Evolutionary conservation across 2,888 invertebrate species (phyloP).

Genomic region (Parasteatoda lunata): DNA sequence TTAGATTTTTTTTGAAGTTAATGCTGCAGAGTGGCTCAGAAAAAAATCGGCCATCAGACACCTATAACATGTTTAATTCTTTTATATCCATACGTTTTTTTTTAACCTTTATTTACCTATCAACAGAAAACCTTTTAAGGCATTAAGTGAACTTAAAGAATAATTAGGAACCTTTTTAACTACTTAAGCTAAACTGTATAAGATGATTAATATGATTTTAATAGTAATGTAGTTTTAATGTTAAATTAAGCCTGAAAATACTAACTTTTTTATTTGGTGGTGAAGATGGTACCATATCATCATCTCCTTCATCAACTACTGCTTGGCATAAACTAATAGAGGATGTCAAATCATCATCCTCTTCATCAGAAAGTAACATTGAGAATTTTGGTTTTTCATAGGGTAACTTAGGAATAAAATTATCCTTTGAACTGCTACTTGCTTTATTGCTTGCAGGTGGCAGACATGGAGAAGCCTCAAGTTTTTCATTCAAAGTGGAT

Average conservation of each 20-base stretch:
- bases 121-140: too few relatives aligned
- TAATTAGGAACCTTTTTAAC: too few relatives aligned
- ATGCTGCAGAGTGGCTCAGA: too few relatives aligned
- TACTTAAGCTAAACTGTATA: too few relatives aligned
- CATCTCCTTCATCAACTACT: constrained; percentile 72
- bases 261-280: constrained; percentile 79
- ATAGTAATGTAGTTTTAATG: neutral
- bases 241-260: neutral
- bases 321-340: neutral
- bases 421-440: constrained; percentile 13
- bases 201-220: too few relatives aligned
- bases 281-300: constrained; percentile 79
- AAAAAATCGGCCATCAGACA: too few relatives aligned
- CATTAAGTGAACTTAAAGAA: too few relatives aligned
- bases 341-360: constrained; percentile 19
- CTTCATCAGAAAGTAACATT: constrained; percentile 35
- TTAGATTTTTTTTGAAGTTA: too few relatives aligned
- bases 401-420: constrained; percentile 2
- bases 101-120: too few relatives aligned
- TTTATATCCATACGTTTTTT: too few relatives aligned
- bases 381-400: neutral
- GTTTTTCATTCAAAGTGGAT: too few relatives aligned
- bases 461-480: neutral
- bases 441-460: neutral
- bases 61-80: too few relatives aligned